Base-by-base conservation (phyloP, 1,140 invertebrate genomes). In the Heliconius nattereri region DNA sequence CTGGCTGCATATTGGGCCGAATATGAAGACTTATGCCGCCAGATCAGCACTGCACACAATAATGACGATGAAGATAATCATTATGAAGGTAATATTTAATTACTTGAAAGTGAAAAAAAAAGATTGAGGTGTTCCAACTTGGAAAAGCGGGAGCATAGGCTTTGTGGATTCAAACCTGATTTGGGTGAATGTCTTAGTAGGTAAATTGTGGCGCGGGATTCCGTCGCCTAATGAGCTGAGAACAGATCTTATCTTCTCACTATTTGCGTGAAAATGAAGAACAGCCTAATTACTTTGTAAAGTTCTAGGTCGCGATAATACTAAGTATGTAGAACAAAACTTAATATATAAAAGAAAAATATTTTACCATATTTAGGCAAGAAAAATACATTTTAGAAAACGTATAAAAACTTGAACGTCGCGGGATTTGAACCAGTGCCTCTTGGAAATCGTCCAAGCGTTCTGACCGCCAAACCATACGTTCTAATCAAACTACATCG, bases 1-100 rank as follows among this genome's bases (percentile, higher is more conserved):
- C 88, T 95, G 72, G 93, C 93, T 5, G 94, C 93, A 23, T 95
- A 95, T 86, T 95, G 94, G 94, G 92, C 94, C 1, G 94, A 95
- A 76, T 95, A 94, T 80, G 89, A 94, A 79, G 92, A 95, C 83
- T 87, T 95, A 9, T 94, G 90, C 82, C 87, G 91, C 3, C 92
- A 94, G 85, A 91, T 91, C 86, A 90, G 86, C 83, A 84, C 86
- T 20, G 84, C 83, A 0, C 82, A 88, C 73, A 85, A 85, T 78
- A 89, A 86, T 40, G 93, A 93, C 8, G 91, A 94, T 3, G 92
- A 94, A 9, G 92, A 93, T 40, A 94, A 92, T 80, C 90, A 88
- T 83, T 95, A 95, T 81, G 94, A 95, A 90, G 94, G 92, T 92
- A 85, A 66, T 26, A 23, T 66, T 66, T 13, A 13, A 52, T 52